Percentiles rank a stretch among this genome's conserved stretches.
Evolutionary conservation across 1,140 invertebrate species (phyloP).

Genomic region (Trachymyrmex cornetzi): DNA sequence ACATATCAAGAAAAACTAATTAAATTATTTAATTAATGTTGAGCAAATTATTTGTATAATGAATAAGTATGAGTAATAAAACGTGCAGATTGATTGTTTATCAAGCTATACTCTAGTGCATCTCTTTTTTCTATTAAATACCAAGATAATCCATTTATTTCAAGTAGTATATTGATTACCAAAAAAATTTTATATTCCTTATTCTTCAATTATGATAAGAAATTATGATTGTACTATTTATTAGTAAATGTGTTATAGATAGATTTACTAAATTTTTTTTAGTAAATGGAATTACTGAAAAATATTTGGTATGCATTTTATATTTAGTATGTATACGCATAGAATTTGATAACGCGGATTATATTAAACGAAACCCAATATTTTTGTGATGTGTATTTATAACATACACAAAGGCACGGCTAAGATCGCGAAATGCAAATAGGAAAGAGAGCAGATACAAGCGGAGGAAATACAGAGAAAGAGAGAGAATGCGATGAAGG

Average conservation of each 20-base stretch:
- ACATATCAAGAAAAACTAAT: neutral
- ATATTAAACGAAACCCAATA: constrained; percentile 1
- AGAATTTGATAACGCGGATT: neutral
- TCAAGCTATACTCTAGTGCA: neutral
- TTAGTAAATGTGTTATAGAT: neutral
- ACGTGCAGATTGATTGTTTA: neutral
- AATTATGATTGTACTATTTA: neutral
- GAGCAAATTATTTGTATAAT: neutral
- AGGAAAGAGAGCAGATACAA: neutral
- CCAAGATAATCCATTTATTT: neutral
- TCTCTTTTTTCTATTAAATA: neutral
- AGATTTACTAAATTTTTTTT: neutral
- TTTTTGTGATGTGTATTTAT: neutral
- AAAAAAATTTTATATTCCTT: neutral
- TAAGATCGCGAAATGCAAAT: neutral
- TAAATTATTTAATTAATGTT: constrained; percentile 23
- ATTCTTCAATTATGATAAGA: neutral
- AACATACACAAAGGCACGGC: neutral
- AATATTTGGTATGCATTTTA: neutral
- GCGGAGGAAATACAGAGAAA: neutral
- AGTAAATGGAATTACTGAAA: neutral
- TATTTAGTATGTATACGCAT: neutral
- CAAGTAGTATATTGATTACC: neutral
- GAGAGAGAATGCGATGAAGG: constrained; percentile 70
- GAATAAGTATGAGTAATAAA: neutral